Evolutionary conservation across 2,797 vertebrate species (phyloP).

Genomic region (Morelia viridis): DNA sequence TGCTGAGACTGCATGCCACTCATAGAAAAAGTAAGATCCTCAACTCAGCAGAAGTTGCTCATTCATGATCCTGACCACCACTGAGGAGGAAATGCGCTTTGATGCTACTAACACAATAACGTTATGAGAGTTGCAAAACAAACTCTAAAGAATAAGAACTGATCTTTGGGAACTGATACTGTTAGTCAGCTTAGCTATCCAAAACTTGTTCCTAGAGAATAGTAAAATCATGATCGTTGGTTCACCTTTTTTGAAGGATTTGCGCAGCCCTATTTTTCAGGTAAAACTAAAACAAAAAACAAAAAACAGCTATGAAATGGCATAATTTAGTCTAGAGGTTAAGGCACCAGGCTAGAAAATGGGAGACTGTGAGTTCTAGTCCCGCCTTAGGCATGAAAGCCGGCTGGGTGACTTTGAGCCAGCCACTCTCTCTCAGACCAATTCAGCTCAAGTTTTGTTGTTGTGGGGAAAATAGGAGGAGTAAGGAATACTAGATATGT

Average conservation of each 20-base stretch:
- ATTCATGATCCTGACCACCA: not conserved
- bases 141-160: conserved; percentile 54
- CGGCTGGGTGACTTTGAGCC: too few relatives aligned
- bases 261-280: not conserved
- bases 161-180: conserved; percentile 27
- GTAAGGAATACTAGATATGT: too few relatives aligned
- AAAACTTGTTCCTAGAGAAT: conserved; percentile 22
- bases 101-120: conserved; percentile 56
- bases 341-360: too few relatives aligned
- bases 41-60: not conserved
- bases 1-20: not conserved
- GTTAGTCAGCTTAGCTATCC: conserved; percentile 48
- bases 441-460: too few relatives aligned
- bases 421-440: too few relatives aligned
- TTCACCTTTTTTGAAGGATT: not conserved
- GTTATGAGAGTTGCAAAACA: conserved; percentile 44
- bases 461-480: too few relatives aligned
- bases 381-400: not conserved
- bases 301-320: not conserved
- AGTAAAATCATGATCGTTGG: not conserved
- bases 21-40: not conserved
- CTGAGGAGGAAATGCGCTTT: conserved; percentile 29
- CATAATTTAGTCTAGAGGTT: too few relatives aligned
- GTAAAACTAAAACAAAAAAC: not conserved
- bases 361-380: too few relatives aligned